These are phyloP conservation scores for Vanessa tameamea DNA, from an alignment of 1,140 invertebrate genomes.

Conservation along the genomic window DNA sequence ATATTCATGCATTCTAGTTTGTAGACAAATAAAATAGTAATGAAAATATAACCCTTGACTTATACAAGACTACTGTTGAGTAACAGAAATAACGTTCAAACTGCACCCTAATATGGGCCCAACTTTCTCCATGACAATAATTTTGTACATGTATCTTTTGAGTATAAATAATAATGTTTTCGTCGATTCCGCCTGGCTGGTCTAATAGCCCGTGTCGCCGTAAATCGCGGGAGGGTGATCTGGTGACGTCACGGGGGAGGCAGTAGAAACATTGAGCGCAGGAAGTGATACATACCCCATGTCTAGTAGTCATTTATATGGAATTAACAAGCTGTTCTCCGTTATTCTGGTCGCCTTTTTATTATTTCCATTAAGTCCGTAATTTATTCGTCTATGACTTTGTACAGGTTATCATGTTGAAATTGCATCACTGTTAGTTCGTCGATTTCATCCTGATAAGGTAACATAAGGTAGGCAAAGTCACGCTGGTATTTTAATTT, in stretches of 20 bases:
- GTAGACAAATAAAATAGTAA: no score
- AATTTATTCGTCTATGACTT: no score
- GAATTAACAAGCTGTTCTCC: not conserved
- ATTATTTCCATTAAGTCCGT: no score
- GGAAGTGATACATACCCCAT: not conserved
- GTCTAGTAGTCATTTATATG: constrained; percentile 5
- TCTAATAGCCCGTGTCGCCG: constrained; percentile 37
- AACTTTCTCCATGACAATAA: constrained; percentile 23
- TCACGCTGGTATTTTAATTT: no score
- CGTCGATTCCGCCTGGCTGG: constrained; percentile 27
- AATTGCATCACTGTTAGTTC: no score
- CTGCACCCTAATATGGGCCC: not conserved
- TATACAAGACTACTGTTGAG: not conserved
- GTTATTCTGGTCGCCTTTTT: no score
- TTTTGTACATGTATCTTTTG: constrained; percentile 10
- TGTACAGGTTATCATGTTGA: no score
- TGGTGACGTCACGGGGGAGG: constrained; percentile 20
- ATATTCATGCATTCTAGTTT: no score
- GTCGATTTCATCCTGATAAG: no score
- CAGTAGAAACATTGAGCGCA: constrained; percentile 18
- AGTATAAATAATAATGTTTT: constrained; percentile 40
- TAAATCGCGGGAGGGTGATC: constrained; percentile 28
- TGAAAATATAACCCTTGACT: not conserved
- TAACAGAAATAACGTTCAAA: not conserved
- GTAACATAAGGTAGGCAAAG: no score